These are phyloP conservation scores for Pristionchus maxplancki DNA, from an alignment of 2,888 invertebrate genomes.

Conservation along the genomic window DNA sequence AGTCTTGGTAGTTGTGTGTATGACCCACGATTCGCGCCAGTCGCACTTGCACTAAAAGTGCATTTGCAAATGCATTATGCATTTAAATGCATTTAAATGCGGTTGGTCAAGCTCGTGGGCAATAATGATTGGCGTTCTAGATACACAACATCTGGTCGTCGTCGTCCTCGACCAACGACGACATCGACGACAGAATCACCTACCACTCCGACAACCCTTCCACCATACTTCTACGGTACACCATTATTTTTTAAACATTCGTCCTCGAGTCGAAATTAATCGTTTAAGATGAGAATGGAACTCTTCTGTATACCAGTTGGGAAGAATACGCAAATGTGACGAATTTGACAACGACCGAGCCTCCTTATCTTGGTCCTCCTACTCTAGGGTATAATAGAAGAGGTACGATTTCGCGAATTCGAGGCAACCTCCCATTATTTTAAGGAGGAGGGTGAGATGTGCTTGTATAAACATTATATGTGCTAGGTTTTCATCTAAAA, in stretches of 20 bases:
- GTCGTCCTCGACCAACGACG: conserved; percentile 53
- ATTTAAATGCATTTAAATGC: too few species aligned
- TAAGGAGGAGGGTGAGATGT: too few species aligned
- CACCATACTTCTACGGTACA: conserved; percentile 49
- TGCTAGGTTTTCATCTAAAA: too few species aligned
- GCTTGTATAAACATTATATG: too few species aligned
- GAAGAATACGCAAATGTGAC: conserved; percentile 59
- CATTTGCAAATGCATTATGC: too few species aligned
- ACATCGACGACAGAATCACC: conserved; percentile 35
- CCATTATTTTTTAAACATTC: not conserved
- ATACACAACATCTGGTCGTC: conserved; percentile 9
- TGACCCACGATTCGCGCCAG: not conserved
- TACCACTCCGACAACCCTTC: conserved; percentile 40
- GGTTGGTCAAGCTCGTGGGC: too few species aligned
- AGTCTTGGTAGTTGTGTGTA: not conserved
- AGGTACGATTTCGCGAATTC: conserved; percentile 55
- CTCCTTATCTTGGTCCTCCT: conserved; percentile 75
- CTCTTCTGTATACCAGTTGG: conserved; percentile 56
- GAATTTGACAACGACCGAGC: conserved; percentile 69
- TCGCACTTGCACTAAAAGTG: not conserved
- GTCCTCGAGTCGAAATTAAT: not conserved
- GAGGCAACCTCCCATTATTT: too few species aligned
- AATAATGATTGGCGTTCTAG: not conserved
- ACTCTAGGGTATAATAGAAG: conserved; percentile 73
- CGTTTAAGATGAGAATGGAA: conserved; percentile 61